Conservation (phyloP, 2,113 vertebrate species). For the Chitala chitala region DNA sequence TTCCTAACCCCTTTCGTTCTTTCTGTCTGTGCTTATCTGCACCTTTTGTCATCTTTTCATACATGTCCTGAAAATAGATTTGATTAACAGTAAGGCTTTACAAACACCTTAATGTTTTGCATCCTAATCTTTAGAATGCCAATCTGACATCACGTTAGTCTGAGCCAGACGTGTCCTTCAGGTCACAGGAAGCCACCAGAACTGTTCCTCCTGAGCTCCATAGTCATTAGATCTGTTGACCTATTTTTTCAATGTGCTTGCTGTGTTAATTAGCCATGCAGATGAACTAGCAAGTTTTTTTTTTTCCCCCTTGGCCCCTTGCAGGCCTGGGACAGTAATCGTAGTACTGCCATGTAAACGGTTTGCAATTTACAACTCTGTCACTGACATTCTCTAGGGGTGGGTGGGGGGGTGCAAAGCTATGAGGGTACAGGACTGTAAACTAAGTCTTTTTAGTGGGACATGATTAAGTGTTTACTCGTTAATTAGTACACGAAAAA, state of each 20-base stretch:
- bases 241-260: neutral
- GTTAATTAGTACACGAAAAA: neutral
- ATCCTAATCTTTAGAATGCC: too few species aligned
- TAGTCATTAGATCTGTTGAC: neutral
- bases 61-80: neutral
- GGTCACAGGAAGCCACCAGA: neutral
- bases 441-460: conserved; percentile 10
- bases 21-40: too few species aligned
- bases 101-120: too few species aligned
- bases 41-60: neutral
- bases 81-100: neutral
- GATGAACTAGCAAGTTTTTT: neutral
- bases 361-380: conserved; percentile 13
- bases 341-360: neutral
- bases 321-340: neutral
- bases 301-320: too few species aligned
- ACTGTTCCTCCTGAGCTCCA: neutral
- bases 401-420: neutral
- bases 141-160: too few species aligned
- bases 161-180: neutral
- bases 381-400: neutral
- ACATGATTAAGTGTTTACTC: conserved; percentile 9
- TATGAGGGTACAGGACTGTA: neutral
- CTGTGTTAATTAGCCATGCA: neutral
- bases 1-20: too few species aligned